A percentile compares a stretch with the other conserved stretches of the same genome.
Evolutionary conservation across 2,113 vertebrate genomes (phyloP).

Genomic region (Tamias sibiricus): DNA sequence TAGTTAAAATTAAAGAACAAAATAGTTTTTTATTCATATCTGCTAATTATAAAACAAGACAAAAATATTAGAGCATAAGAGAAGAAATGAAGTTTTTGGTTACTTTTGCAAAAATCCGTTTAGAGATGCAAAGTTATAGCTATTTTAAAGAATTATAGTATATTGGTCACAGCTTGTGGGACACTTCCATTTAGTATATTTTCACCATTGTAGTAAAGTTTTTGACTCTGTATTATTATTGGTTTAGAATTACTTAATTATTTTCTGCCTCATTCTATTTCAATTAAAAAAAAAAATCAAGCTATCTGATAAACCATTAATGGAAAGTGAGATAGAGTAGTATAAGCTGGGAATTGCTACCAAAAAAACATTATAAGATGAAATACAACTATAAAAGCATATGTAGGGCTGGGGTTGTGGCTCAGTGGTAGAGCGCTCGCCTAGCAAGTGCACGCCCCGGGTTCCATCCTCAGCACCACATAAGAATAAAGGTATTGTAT

Average conservation of each 20-base stretch:
- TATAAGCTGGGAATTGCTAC: not conserved
- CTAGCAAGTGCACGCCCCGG: too few species aligned
- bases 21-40: not conserved
- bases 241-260: not conserved
- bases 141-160: not conserved
- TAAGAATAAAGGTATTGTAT: too few species aligned
- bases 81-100: not conserved
- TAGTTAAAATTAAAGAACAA: constrained; percentile 10
- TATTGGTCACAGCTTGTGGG: not conserved
- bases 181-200: not conserved
- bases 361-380: not conserved
- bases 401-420: too few species aligned
- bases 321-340: not conserved
- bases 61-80: not conserved
- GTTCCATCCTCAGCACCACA: too few species aligned
- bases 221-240: not conserved
- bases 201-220: not conserved
- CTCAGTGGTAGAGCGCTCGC: too few species aligned
- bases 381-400: not conserved
- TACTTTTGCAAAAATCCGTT: constrained; percentile 40
- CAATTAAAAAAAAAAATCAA: not conserved
- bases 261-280: not conserved
- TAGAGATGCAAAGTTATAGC: not conserved
- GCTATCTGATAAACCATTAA: not conserved
- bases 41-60: constrained; percentile 1